A percentile compares a stretch with the other conserved stretches of the same genome.
phyloP scores from a whole-genome alignment of 1,140 invertebrate species.

The Polypedilum pembai region DNA sequence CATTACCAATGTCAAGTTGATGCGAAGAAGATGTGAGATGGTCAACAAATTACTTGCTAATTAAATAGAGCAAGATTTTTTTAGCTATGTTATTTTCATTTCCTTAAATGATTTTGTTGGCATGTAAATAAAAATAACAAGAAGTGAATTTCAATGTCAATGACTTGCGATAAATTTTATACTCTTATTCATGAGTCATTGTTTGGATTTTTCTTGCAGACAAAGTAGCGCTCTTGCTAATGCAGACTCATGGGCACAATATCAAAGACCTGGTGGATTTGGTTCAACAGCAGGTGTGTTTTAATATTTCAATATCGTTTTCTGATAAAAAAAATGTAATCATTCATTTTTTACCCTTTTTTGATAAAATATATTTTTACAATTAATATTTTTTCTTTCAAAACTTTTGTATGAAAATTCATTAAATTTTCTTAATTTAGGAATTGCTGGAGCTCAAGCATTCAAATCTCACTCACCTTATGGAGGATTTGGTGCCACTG shows the following conservation, averaged over 20 bases:
- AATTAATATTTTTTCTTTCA: too few relatives aligned
- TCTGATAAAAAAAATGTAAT: too few relatives aligned
- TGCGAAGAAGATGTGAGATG: background rate
- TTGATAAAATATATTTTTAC: too few relatives aligned
- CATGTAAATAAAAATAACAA: too few relatives aligned
- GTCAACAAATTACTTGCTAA: background rate
- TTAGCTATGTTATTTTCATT: background rate
- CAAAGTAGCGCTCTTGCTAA: background rate
- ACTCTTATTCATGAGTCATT: background rate
- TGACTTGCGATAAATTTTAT: background rate
- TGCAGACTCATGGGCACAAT: background rate
- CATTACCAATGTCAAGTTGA: background rate
- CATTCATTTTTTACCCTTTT: too few relatives aligned
- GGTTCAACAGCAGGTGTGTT: background rate
- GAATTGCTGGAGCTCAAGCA: background rate
- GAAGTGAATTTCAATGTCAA: constrained; percentile 12
- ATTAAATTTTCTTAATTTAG: too few relatives aligned
- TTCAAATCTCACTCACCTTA: background rate
- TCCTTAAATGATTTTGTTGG: background rate
- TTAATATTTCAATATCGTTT: too few relatives aligned
- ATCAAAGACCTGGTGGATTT: background rate
- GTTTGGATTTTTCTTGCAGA: background rate
- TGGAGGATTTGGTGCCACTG: constrained; percentile 32
- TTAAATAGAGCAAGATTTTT: background rate
- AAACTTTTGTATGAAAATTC: too few relatives aligned